Evolutionary conservation across 2,113 vertebrate species (phyloP).

Genomic region (Bagarius yarrelli): DNA sequence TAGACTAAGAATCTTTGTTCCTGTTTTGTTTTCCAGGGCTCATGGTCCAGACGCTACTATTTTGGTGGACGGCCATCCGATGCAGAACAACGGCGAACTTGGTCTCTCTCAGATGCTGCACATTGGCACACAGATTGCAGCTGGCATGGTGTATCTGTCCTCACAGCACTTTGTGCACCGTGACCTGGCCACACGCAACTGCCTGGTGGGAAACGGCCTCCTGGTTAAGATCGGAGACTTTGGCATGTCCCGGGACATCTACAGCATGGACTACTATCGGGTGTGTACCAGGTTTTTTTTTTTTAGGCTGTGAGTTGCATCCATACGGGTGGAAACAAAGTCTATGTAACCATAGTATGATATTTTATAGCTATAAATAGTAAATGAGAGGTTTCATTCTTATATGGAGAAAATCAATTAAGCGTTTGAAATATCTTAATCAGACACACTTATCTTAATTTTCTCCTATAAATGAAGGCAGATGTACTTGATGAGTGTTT

Average conservation of each 20-base stretch:
- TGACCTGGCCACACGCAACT: slow-evolving; percentile 97
- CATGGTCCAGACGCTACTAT: slow-evolving; percentile 97
- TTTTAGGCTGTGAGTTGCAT: not conserved
- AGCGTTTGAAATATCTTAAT: not conserved
- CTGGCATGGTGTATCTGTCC: slow-evolving; percentile 95
- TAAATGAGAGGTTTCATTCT: not conserved
- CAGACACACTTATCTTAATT: not conserved
- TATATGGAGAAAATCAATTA: not conserved
- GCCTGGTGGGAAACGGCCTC: slow-evolving; percentile 92
- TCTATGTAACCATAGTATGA: not conserved
- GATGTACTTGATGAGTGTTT: not conserved
- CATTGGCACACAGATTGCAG: slow-evolving; percentile 92
- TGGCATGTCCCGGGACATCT: slow-evolving; percentile 98
- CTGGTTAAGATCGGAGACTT: slow-evolving; percentile 99
- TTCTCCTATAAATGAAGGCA: not conserved
- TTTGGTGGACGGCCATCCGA: slow-evolving; percentile 91
- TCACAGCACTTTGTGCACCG: slow-evolving; percentile 98
- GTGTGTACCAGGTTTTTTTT: slow-evolving; percentile 71
- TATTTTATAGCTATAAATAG: not conserved
- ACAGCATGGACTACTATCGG: slow-evolving; percentile 99
- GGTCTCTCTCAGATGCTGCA: slow-evolving; percentile 98
- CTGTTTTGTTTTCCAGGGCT: slow-evolving; percentile 72
- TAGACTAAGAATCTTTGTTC: not conserved
- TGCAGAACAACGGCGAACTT: slow-evolving; percentile 90
- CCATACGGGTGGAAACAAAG: not conserved